phyloP scores from a whole-genome alignment of 2,888 invertebrate genomes.

The Rhagonycha fulva region DNA sequence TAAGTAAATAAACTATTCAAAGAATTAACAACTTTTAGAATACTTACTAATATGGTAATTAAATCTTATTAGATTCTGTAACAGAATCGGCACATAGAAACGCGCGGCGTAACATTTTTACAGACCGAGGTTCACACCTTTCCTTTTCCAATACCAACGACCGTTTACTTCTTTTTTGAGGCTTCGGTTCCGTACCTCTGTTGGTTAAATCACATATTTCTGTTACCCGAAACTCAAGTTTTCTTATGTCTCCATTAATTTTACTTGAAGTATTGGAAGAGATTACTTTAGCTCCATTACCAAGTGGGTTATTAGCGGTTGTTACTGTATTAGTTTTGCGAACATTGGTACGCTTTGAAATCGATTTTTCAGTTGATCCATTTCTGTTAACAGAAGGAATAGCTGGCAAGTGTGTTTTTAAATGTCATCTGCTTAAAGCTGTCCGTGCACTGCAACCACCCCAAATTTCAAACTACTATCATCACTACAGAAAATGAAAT shows the following conservation, averaged over 20 bases:
- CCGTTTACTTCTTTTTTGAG: constrained; percentile 48
- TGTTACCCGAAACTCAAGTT: neutral
- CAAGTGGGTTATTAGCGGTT: neutral
- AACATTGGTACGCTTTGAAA: constrained; percentile 40
- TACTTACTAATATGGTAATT: constrained; percentile 37
- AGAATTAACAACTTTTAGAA: constrained; percentile 31
- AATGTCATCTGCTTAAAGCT: constrained; percentile 41
- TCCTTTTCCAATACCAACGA: constrained; percentile 49
- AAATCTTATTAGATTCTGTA: constrained; percentile 31
- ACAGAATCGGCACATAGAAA: constrained; percentile 30
- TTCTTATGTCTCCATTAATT: constrained; percentile 23
- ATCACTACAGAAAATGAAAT: constrained; percentile 25
- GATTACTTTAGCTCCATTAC: constrained; percentile 2
- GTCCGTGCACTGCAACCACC: constrained; percentile 43
- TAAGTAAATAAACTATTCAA: neutral
- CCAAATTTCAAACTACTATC: constrained; percentile 34
- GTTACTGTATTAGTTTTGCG: constrained; percentile 37
- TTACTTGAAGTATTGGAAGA: constrained; percentile 21
- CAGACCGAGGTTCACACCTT: constrained; percentile 47
- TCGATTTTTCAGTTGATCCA: constrained; percentile 41
- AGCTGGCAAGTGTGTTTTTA: constrained; percentile 39
- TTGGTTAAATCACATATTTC: constrained; percentile 32
- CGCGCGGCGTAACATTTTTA: constrained; percentile 49
- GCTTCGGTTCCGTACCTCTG: constrained; percentile 35
- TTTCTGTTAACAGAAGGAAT: constrained; percentile 50